Evolutionary conservation across 2,113 vertebrate genomes (phyloP), one percentile per base, ranked within the genome.

Genomic region (Microtus montanus): DNA sequence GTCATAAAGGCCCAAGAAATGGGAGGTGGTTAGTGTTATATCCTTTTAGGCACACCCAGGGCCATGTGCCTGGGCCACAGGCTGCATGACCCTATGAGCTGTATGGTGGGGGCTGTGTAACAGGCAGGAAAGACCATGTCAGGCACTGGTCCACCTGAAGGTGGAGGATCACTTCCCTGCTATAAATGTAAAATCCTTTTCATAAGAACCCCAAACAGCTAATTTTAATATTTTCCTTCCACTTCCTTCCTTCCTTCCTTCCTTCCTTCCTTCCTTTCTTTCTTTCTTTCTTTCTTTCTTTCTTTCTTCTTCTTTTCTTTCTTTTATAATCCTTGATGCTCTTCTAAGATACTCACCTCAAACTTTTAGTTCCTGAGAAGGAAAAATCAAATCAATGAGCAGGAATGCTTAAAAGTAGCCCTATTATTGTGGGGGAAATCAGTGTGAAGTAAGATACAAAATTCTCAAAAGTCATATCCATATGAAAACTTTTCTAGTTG

Each of bases 331-430:
- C 2, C 15, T 41, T 77, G 28, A 54, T 2, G 26, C 35, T 12
- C 5, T 85, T 87, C 75, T n/a, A 75, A 70, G 35, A n/a, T 89
- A n/a, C 87, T 95, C 74, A 87, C 71, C 94, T 94, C 78, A 93
- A 85, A 94, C 38, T n/a, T 41, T 7, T 24, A 87, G 38, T 33
- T 92, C 1, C 64, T 66, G 86, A 49, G 75, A 47, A 74, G 66
- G 52, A 83, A 91, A 90, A 95, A 41, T 13, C 64, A 63, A 89
- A 78, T 73, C 91, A 75, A 8, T 77, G 49, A 49, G 14, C 47
- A 93, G 8, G 12, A 61, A 11, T 41, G 26, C n/a, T 38, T n/a
- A 30, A 82, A 49, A 91, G 74, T 54, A 93, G 85, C 75, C 4
- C 20, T 80, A 5, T 80, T 61, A 47, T 68, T 87, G 33, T 85